These are phyloP conservation scores for Leptatherina wallacei DNA, from an alignment of 2,797 vertebrate species.

Conservation along the genomic window DNA sequence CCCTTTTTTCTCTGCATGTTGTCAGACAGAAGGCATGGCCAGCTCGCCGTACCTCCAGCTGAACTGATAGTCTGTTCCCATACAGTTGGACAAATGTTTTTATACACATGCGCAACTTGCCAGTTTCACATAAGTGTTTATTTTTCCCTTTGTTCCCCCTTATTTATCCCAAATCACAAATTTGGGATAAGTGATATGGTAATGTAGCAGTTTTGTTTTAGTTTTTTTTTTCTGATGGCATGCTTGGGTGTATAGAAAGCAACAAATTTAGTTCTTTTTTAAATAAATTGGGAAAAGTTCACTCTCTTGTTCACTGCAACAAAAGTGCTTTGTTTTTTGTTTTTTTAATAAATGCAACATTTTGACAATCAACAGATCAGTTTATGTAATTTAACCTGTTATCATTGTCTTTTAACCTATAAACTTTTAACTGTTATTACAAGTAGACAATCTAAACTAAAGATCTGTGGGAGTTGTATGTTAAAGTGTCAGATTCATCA, in stretches of 20 bases:
- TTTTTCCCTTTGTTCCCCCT: not conserved
- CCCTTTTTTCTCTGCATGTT: slow-evolving; percentile 62
- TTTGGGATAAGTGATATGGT: not conserved
- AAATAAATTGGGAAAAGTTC: too few relatives aligned
- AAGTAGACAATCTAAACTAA: not conserved
- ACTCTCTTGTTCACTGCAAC: not conserved
- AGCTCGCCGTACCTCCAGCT: slow-evolving; percentile 72
- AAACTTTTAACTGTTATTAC: not conserved
- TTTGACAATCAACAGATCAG: not conserved
- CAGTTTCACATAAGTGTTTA: slow-evolving; percentile 1
- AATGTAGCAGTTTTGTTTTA: not conserved
- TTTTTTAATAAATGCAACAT: not conserved
- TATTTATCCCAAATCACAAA: not conserved
- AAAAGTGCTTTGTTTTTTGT: not conserved
- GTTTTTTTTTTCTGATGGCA: not conserved
- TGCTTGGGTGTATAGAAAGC: not conserved
- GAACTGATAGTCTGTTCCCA: slow-evolving; percentile 80
- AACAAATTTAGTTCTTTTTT: too few relatives aligned
- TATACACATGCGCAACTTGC: slow-evolving; percentile 10
- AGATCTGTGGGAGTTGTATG: not conserved
- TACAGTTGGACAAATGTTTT: slow-evolving; percentile 47
- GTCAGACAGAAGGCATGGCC: slow-evolving; percentile 71
- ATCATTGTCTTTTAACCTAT: not conserved
- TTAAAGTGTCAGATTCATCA: not conserved
- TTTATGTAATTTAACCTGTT: not conserved